A percentile compares a stretch with the other conserved stretches of the same genome.
Conservation (phyloP, 1,140 invertebrate genomes). For the Triops longicaudatus region DNA sequence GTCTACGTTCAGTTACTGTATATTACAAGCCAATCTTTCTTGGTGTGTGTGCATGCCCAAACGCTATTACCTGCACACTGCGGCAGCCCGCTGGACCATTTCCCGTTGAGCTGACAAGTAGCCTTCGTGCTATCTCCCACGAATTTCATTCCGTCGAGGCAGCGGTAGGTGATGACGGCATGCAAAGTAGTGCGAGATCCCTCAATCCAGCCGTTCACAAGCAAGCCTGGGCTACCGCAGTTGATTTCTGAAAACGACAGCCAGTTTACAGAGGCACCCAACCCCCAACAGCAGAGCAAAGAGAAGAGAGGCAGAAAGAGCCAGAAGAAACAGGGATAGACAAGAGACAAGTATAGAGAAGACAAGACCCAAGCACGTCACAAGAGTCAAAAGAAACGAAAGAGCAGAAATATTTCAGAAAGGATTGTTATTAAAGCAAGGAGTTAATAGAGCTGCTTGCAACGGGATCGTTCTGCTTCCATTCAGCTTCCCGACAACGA, state of each 20-base stretch:
- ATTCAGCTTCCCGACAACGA: no score
- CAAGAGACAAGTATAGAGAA: conserved; percentile 19
- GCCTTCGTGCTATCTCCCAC: conserved; percentile 75
- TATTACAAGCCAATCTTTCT: no score
- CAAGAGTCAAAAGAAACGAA: not conserved
- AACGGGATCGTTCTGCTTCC: no score
- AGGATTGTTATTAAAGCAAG: not conserved
- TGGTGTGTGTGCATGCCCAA: no score
- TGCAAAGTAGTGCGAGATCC: conserved; percentile 83
- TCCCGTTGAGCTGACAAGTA: conserved; percentile 75
- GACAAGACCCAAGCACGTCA: not conserved
- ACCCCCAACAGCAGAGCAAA: not conserved
- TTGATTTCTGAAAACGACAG: conserved; percentile 65
- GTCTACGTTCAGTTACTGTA: no score
- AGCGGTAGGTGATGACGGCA: conserved; percentile 85
- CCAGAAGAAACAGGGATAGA: conserved; percentile 20
- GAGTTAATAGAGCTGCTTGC: not conserved
- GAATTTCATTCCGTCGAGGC: conserved; percentile 85
- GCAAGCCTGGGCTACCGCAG: conserved; percentile 76
- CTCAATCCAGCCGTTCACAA: conserved; percentile 93
- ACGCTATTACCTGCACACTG: conserved; percentile 59
- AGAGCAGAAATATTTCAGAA: not conserved
- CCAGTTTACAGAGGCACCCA: conserved; percentile 10
- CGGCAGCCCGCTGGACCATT: conserved; percentile 72
- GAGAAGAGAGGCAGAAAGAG: conserved; percentile 23